These are phyloP conservation scores for Cinara cedri DNA, from an alignment of 2,888 invertebrate species.

Conservation along the genomic window DNA sequence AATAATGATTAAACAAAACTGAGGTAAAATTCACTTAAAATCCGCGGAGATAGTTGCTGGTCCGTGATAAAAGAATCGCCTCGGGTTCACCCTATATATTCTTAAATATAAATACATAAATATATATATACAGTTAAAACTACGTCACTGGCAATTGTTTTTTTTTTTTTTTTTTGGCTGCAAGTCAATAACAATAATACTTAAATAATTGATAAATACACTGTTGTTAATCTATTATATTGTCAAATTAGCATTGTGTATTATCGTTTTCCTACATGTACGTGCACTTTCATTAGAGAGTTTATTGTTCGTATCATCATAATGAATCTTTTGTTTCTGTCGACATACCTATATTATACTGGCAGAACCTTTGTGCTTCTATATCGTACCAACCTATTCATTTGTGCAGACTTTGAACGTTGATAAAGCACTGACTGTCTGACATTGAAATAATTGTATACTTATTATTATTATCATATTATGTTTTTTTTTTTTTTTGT, in stretches of 20 bases:
- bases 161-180: constrained; percentile 1
- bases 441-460: neutral
- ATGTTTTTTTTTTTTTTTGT: no score
- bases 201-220: no score
- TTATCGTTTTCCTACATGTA: no score
- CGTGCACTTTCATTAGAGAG: neutral
- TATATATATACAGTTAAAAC: no score
- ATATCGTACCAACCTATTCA: neutral
- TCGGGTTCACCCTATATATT: no score
- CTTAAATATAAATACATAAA: no score
- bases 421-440: neutral
- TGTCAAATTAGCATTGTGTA: neutral
- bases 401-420: neutral
- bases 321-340: neutral
- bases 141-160: neutral
- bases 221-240: neutral
- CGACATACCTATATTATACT: no score
- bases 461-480: no score
- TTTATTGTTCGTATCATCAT: neutral
- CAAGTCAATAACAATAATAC: neutral
- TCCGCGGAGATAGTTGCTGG: no score
- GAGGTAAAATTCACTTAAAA: no score
- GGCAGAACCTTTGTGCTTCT: neutral
- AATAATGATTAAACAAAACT: no score
- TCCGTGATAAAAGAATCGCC: no score